Base-by-base conservation (phyloP, 1,140 invertebrate genomes). In the Oryctes rhinoceros region DNA sequence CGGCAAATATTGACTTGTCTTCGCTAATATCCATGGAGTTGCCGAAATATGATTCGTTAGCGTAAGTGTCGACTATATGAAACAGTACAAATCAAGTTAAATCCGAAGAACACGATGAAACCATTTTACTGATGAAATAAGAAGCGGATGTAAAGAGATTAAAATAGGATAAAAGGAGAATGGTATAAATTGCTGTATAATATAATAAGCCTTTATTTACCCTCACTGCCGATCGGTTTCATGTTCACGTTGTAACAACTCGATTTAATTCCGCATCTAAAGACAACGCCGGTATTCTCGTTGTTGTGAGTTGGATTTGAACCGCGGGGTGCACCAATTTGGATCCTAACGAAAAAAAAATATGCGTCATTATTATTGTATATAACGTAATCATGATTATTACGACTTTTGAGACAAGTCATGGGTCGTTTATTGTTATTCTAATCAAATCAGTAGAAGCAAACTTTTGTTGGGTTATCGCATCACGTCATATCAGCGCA, bases 11-110 rank as follows among this genome's bases (percentile, higher is more conserved):
- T n/a, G 10, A 11, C 15, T 48, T 18, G 20, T 76, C 39, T 5
- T 76, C 9, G 30, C 74, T 76, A 20, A 76, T 76, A 76, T 76
- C 74, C 74, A 76, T 76, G 10, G 35, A 44, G 35, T 76, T 76
- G 39, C 74, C 74, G 9, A 76, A 76, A 76, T 44, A 76, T n/a
- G 74, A 35, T n/a, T 76, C 44, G 0, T 0, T 18, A 44, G 44
- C 30, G 44, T 44, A 20, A 20, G 20, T 35, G n/a, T 47, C 74
- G 39, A 0, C 13, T 10, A n/a, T 18, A 15, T 15, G 13, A 5
- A n/a, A 62, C 7, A 62, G 5, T 44, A 3, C 3, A 44, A 7
- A 44, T 44, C 5, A 5, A 44, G 39, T 10, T 44, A 44, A 44
- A 10, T 44, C 3, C 0, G 9, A 44, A 44, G 9, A 44, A 44